A percentile compares a stretch with the other conserved stretches of the same genome.
phyloP scores from a whole-genome alignment of 2,888 invertebrate genomes.

The Muscina levida region DNA sequence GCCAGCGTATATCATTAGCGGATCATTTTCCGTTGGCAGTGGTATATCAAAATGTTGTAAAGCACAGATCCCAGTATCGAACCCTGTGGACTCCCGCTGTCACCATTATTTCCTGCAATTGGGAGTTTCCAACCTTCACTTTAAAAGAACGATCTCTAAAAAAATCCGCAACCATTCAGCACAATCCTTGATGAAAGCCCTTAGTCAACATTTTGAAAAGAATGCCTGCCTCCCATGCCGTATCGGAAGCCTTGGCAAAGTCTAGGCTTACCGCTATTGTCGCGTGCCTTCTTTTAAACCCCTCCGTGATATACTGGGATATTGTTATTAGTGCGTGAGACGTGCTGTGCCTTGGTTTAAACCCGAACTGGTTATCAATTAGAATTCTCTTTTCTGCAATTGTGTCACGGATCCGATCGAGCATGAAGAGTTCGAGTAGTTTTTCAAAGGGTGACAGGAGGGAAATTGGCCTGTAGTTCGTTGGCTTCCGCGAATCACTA shows the following conservation, averaged over 20 bases:
- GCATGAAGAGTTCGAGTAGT: constrained; percentile 5
- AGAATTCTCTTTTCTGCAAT: background rate
- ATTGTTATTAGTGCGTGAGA: background rate
- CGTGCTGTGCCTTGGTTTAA: background rate
- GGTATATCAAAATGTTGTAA: background rate
- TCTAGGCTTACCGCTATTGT: background rate
- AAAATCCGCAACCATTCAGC: background rate
- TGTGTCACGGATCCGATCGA: background rate
- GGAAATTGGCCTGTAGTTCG: background rate
- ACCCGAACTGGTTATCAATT: background rate
- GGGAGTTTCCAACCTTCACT: background rate
- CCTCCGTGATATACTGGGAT: background rate
- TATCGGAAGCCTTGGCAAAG: background rate
- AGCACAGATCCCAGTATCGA: background rate
- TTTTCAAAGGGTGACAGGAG: constrained; percentile 28
- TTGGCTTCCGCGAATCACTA: background rate
- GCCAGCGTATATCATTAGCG: background rate
- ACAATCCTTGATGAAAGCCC: background rate
- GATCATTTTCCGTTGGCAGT: background rate
- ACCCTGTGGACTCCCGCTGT: background rate
- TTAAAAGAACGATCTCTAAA: background rate
- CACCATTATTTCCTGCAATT: background rate
- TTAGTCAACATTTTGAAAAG: background rate
- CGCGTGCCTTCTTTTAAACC: background rate
- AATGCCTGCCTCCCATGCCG: background rate